Percentiles rank a stretch among this genome's conserved stretches.
phyloP scores from a whole-genome alignment of 1,140 invertebrate species.

The Caenorhabditis tropicalis region DNA sequence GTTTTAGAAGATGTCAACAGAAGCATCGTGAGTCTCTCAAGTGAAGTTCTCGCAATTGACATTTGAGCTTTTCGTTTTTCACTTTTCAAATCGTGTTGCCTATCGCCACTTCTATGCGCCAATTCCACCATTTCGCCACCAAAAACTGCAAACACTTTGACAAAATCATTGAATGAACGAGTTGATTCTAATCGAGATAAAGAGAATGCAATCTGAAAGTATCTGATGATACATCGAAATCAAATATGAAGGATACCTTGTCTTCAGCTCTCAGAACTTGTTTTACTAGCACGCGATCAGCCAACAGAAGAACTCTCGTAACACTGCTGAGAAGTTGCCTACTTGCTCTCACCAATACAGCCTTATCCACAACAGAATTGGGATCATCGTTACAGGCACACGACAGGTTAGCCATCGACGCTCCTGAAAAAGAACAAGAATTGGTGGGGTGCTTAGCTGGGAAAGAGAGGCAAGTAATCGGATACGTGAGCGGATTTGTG shows the following conservation, averaged over 20 bases:
- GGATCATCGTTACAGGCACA: slow-evolving; percentile 59
- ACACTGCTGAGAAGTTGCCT: slow-evolving; percentile 90
- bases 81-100: slow-evolving; percentile 84
- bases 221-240: not conserved
- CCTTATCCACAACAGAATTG: slow-evolving; percentile 76
- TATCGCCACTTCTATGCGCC: slow-evolving; percentile 80
- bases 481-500: slow-evolving; percentile 28
- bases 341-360: slow-evolving; percentile 84
- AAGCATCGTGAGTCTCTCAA: slow-evolving; percentile 97
- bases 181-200: slow-evolving; percentile 82
- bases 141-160: slow-evolving; percentile 96
- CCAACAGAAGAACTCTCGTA: slow-evolving; percentile 92
- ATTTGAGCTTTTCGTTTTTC: slow-evolving; percentile 92
- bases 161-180: slow-evolving; percentile 96
- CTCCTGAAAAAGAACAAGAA: slow-evolving; percentile 55
- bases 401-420: slow-evolving; percentile 68
- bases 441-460: slow-evolving; percentile 21
- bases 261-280: slow-evolving; percentile 93
- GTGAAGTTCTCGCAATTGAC: slow-evolving; percentile 79
- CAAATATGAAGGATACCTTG: slow-evolving; percentile 78
- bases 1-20: slow-evolving; percentile 88
- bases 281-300: slow-evolving; percentile 97
- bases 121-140: slow-evolving; percentile 97
- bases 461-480: slow-evolving; percentile 28
- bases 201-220: slow-evolving; percentile 75